Conservation (phyloP, 2,797 vertebrate species). For the Coregonus suidteri region DNA sequence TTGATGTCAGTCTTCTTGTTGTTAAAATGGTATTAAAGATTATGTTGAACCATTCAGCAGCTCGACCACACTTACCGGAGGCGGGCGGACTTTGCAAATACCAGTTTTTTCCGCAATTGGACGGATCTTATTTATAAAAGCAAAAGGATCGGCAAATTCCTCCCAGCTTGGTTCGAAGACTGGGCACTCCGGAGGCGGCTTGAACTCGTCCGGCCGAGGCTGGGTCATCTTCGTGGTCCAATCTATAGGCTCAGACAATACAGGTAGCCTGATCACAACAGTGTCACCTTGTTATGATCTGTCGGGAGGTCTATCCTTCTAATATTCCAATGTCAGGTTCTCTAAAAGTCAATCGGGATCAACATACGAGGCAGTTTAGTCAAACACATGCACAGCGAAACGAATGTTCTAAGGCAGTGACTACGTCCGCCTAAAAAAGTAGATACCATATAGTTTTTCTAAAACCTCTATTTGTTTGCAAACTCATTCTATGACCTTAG, state of each 20-base stretch:
- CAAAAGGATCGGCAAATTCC: slow-evolving; percentile 92
- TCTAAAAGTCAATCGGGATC: slow-evolving; percentile 70
- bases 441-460: slow-evolving; percentile 61
- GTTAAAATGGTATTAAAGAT: background rate
- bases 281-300: slow-evolving; percentile 41
- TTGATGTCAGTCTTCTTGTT: background rate
- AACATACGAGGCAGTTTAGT: slow-evolving; percentile 69
- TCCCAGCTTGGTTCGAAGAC: slow-evolving; percentile 98
- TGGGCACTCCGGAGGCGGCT: slow-evolving; percentile 95
- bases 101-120: slow-evolving; percentile 95
- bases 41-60: background rate
- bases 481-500: background rate
- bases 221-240: slow-evolving; percentile 72
- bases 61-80: slow-evolving; percentile 85
- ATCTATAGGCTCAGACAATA: slow-evolving; percentile 57
- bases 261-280: slow-evolving; percentile 47
- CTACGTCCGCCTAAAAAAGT: slow-evolving; percentile 81
- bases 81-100: slow-evolving; percentile 97
- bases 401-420: slow-evolving; percentile 59
- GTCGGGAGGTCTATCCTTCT: slow-evolving; percentile 38
- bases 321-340: slow-evolving; percentile 54
- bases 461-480: slow-evolving; percentile 7
- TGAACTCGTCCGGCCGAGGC: slow-evolving; percentile 85
- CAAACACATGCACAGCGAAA: slow-evolving; percentile 56
- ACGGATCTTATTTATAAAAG: slow-evolving; percentile 96